These are phyloP conservation scores for Andrena bucephala DNA, from an alignment of 2,888 invertebrate species.

Conservation along the genomic window DNA sequence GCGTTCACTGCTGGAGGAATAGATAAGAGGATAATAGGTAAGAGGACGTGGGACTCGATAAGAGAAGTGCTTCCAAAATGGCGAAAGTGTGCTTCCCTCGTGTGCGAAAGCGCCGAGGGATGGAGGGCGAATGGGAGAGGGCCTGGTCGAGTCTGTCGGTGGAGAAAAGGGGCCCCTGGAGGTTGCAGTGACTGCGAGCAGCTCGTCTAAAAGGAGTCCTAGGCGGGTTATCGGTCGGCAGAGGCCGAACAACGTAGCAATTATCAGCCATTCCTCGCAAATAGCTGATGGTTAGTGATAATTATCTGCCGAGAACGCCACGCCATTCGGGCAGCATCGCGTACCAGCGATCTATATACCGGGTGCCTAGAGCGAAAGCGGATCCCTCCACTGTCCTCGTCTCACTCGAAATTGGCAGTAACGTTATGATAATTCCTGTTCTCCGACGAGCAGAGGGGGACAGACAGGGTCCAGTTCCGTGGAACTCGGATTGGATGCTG, in stretches of 20 bases:
- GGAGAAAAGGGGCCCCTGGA: conserved; percentile 41
- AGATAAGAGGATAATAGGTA: too few relatives aligned
- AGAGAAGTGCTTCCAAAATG: not conserved
- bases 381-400: conserved; percentile 9
- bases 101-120: not conserved
- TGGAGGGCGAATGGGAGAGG: conserved; percentile 30
- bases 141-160: not conserved
- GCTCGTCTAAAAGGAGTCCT: conserved; percentile 80
- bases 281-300: conserved; percentile 85
- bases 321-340: conserved; percentile 81
- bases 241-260: conserved; percentile 84
- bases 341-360: conserved; percentile 78
- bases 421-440: conserved; percentile 69
- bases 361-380: conserved; percentile 74
- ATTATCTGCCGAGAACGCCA: conserved; percentile 84
- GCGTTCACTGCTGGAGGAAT: too few relatives aligned
- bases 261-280: conserved; percentile 85
- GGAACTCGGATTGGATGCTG: conserved; percentile 47
- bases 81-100: not conserved
- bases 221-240: conserved; percentile 83
- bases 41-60: too few relatives aligned
- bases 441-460: conserved; percentile 21
- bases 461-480: conserved; percentile 54
- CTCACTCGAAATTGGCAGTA: conserved; percentile 66
- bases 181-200: conserved; percentile 75